Base-by-base conservation (phyloP, 1,140 invertebrate genomes). In the Zeugodacus cucurbitae region DNA sequence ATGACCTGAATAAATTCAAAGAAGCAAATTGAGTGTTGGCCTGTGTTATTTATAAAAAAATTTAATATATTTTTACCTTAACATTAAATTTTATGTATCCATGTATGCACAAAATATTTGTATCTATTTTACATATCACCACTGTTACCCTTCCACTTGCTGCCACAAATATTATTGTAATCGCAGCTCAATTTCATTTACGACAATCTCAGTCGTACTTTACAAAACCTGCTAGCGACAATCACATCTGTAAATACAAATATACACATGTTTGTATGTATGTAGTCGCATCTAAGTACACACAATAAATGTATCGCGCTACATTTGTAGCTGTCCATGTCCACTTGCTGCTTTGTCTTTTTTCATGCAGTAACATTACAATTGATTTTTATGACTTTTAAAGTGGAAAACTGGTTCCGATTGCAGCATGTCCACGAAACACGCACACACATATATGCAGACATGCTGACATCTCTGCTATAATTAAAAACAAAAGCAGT, bases 351-450 rank as follows among this genome's bases (percentile, higher is more conserved):
- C 32, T 70, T 70, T 26, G 58, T 26, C 10, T 34, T 70, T 70
- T 70, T 70, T 57, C 54, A 26, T n/a, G 58, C n/a, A 4, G 26
- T 41, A 44, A 34, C 74, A 82, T 48, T 82, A 48, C 74, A 82
- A 82, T 48, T 82, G 74, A 82, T 48, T 82, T 82, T 82, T 82
- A 82, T 82, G 74, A 82, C 74, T 82, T 82, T 82, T 44, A 82
- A 82, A 82, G 41, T 44, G 37, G 74, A 48, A 48, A 82, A 82
- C 74, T 26, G 74, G 74, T 82, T 82, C 22, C 48, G 74, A 48
- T 82, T 48, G 74, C 41, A 48, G 74, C 70, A 74, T 54, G 17
- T 74, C 32, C 64, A 11, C 3, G 11, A 62, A 2, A 62, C 2
- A 34, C 29, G 17, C 64, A 29, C 34, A 74, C 22, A 7, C 34